Evolutionary conservation across 2,888 invertebrate genomes (phyloP).

Genomic region (Heteromyza rotundicornis): DNA sequence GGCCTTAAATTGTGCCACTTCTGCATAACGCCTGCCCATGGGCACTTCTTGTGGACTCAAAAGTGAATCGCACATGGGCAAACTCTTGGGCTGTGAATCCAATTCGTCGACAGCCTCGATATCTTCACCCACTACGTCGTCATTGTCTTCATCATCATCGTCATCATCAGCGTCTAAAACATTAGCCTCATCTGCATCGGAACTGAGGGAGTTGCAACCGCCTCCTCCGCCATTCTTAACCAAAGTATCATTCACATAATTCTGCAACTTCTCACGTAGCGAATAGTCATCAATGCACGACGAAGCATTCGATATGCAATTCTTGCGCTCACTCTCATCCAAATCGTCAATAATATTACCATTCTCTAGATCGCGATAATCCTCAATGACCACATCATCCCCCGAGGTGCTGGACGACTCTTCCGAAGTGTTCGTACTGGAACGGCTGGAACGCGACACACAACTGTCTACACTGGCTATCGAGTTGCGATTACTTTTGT

Average conservation of each 20-base stretch:
- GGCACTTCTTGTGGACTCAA: slow-evolving; percentile 62
- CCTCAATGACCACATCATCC: slow-evolving; percentile 47
- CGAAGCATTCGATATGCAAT: slow-evolving; percentile 47
- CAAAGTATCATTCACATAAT: slow-evolving; percentile 52
- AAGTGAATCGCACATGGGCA: slow-evolving; percentile 49
- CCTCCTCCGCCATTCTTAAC: slow-evolving; percentile 26
- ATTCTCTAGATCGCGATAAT: slow-evolving; percentile 59
- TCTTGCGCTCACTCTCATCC: slow-evolving; percentile 37
- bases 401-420: slow-evolving; percentile 37
- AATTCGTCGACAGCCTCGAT: slow-evolving; percentile 23
- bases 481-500: slow-evolving; percentile 54
- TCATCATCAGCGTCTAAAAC: not conserved
- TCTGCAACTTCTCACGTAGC: slow-evolving; percentile 59
- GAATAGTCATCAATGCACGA: slow-evolving; percentile 60
- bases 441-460: slow-evolving; percentile 48
- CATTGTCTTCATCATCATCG: not conserved
- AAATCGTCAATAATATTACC: slow-evolving; percentile 50
- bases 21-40: slow-evolving; percentile 62
- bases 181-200: slow-evolving; percentile 34
- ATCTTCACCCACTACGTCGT: not conserved
- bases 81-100: slow-evolving; percentile 25
- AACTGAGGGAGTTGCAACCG: slow-evolving; percentile 5
- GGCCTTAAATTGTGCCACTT: slow-evolving; percentile 61
- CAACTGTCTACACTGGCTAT: slow-evolving; percentile 61
- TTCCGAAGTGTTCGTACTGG: slow-evolving; percentile 34